Evolutionary conservation across 2,888 invertebrate species (phyloP), one percentile per base, ranked within the genome.

Genomic region (Lypha dubia): DNA sequence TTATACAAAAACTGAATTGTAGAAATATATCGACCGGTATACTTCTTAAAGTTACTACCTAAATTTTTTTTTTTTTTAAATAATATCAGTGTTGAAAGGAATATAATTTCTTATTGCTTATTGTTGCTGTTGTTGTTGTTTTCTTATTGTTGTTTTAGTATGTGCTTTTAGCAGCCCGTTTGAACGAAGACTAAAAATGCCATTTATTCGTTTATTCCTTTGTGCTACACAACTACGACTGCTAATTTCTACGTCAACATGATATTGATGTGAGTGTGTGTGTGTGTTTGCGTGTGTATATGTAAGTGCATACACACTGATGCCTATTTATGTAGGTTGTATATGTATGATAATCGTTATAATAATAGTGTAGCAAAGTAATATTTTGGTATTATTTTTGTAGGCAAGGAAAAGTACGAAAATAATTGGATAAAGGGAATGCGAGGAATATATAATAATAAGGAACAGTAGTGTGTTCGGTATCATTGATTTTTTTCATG

Each of bases 121-220:
- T 28, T 32, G 35, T 68, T 51, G 62, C 35, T 76, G n/a, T n/a
- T 84, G 11, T 76, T 51, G 51, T 73, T 71, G 17, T 24, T 60
- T 46, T 35, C 32, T 11, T 62, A 49, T 58, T 60, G 56, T 70
- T 38, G 44, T 67, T 79, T 32, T 84, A 32, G n/a, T 76, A 75
- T 84, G 84, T 84, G 84, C 81, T 84, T 81, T 77, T 74, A 58
- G 74, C 79, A 79, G 84, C 73, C 84, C 84, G 81, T 84, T 70
- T 84, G 13, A 79, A 79, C 77, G 77, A 84, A 84, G 77, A 84
- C 84, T 84, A 81, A 77, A 84, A 74, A 70, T 81, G 81, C 63
- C 46, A 68, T 68, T 70, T 71, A 79, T 70, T 81, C 81, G 74
- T 70, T 74, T 62, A 58, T 84, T 84, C 77, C 70, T 71, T 81